Evolutionary conservation across 2,888 invertebrate species (phyloP).

Genomic region (Linnaemya vulpina): DNA sequence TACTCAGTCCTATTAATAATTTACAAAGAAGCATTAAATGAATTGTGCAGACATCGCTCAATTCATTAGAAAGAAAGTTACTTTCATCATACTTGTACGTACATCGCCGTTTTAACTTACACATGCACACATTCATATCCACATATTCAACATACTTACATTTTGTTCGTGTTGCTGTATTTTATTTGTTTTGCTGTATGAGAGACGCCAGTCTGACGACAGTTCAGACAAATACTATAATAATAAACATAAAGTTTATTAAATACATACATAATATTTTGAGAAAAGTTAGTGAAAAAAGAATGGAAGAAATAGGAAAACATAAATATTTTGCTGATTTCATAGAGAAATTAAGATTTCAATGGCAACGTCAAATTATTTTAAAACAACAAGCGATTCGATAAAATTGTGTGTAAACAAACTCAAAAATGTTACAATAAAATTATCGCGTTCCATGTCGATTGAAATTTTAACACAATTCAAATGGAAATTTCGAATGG

Average conservation of each 20-base stretch:
- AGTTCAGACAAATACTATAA: slow-evolving; percentile 56
- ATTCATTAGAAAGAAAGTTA: slow-evolving; percentile 39
- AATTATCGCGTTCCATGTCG: too few relatives aligned
- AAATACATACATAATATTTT: slow-evolving; percentile 44
- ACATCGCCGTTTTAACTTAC: neutral
- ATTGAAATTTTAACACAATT: too few relatives aligned
- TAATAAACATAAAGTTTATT: slow-evolving; percentile 61
- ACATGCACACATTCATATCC: neutral
- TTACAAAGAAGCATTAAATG: slow-evolving; percentile 52
- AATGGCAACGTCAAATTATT: slow-evolving; percentile 24
- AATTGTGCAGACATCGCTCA: slow-evolving; percentile 64
- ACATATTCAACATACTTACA: neutral
- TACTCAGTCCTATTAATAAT: neutral
- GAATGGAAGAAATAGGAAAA: neutral
- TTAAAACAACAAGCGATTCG: neutral
- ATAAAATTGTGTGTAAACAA: neutral
- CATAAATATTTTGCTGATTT: slow-evolving; percentile 26
- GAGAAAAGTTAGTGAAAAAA: neutral
- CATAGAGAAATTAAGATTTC: neutral
- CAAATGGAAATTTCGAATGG: too few relatives aligned
- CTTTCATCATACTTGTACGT: neutral
- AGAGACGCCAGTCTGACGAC: slow-evolving; percentile 68
- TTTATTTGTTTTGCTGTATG: slow-evolving; percentile 27
- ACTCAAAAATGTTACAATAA: too few relatives aligned
- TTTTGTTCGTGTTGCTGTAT: slow-evolving; percentile 20